A percentile compares a stretch with the other conserved stretches of the same genome.
Evolutionary conservation across 2,888 invertebrate genomes (phyloP).

Genomic region (Chaetoderma sp.): DNA sequence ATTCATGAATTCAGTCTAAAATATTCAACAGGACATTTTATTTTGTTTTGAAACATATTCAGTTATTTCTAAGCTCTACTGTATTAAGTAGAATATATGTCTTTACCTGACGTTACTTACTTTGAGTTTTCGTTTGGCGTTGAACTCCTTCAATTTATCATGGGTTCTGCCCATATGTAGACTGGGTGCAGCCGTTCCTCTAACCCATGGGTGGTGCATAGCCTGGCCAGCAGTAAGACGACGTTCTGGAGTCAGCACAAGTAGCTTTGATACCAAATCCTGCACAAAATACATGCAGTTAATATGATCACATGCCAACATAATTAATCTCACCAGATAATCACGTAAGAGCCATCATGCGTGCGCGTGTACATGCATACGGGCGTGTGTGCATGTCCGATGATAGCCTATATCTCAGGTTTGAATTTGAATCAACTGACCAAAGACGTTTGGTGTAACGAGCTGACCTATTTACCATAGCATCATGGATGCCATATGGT

Average conservation of each 20-base stretch:
- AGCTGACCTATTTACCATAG: too few species aligned
- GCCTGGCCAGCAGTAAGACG: conserved; percentile 60
- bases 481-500: too few species aligned
- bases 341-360: background rate
- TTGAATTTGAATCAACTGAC: background rate
- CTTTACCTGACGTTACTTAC: too few species aligned
- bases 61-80: too few species aligned
- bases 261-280: conserved; percentile 58
- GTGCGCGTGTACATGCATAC: too few species aligned
- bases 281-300: conserved; percentile 36
- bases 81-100: too few species aligned
- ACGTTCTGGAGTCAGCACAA: conserved; percentile 51
- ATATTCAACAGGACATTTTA: too few species aligned
- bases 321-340: background rate
- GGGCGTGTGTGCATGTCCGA: too few species aligned
- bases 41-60: too few species aligned
- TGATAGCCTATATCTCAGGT: background rate
- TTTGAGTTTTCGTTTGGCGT: conserved; percentile 63
- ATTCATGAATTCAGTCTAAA: too few species aligned
- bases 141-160: conserved; percentile 65
- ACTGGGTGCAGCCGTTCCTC: conserved; percentile 50
- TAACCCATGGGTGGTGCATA: conserved; percentile 62
- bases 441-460: too few species aligned
- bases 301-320: background rate
- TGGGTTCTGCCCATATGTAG: conserved; percentile 59